These are phyloP conservation scores for Coleophora deauratella DNA, from an alignment of 2,888 invertebrate species.

Conservation along the genomic window DNA sequence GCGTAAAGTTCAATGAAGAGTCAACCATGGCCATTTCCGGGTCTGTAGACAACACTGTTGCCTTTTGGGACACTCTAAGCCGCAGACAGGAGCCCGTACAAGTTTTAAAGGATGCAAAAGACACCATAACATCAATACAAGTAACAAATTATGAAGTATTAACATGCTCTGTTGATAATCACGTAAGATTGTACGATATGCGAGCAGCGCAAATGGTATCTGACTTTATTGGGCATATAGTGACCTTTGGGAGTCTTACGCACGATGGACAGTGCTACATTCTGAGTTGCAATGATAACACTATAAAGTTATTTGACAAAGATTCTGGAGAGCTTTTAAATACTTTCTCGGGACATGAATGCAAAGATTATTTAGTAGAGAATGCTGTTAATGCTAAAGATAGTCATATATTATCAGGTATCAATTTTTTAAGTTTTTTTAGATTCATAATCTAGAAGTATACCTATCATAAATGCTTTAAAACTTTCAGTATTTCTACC, in stretches of 20 bases:
- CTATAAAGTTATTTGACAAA: constrained; percentile 91
- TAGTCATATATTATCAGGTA: constrained; percentile 82
- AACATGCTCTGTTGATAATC: constrained; percentile 91
- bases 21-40: constrained; percentile 94
- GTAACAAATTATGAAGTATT: constrained; percentile 93
- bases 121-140: constrained; percentile 85
- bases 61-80: constrained; percentile 86
- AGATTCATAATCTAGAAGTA: too few species aligned
- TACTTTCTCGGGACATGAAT: constrained; percentile 87
- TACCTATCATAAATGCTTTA: too few species aligned
- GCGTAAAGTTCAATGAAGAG: constrained; percentile 94
- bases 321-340: constrained; percentile 60
- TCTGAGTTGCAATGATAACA: constrained; percentile 87
- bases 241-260: constrained; percentile 89
- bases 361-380: constrained; percentile 89
- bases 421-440: too few species aligned
- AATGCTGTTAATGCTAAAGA: constrained; percentile 89
- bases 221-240: constrained; percentile 90
- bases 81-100: constrained; percentile 62
- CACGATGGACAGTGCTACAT: constrained; percentile 95
- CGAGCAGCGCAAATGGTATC: constrained; percentile 86
- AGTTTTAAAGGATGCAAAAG: constrained; percentile 92
- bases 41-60: constrained; percentile 93
- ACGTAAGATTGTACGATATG: constrained; percentile 91
- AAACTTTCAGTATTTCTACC: too few species aligned